Base-by-base conservation (phyloP, 2,113 vertebrate genomes). In the Brachirus orientalis region DNA sequence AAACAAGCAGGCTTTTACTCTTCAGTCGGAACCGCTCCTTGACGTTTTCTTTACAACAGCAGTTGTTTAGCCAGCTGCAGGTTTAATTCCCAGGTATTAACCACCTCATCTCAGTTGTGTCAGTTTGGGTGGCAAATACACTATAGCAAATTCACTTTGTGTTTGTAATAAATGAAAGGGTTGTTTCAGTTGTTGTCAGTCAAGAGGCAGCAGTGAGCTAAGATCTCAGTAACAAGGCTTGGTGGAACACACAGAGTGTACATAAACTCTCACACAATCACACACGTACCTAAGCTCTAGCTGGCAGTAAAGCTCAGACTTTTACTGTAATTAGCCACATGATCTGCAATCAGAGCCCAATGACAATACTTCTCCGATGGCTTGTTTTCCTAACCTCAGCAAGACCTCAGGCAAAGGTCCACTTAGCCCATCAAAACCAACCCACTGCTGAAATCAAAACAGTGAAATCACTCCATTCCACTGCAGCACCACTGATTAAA, bases 401-500 rank as follows among this genome's bases (percentile, higher is more conserved):
- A 90, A 83, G 86, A 94, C 94, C 94, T 94, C 93, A 91, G 94
- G 93, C 95, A 95, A 94, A 96, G 95, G 96, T 95, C 95, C 95
- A 97, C 95, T 97, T 96, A 97, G 94, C 93, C 94, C 92, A 94
- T 97, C 96, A 97, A 96, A 91, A 91, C 95, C 95, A 94, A 94
- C 94, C 94, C 94, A 79, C 79, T 50, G 80, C 84, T 72, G 69
- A 85, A 91, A 91, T 89, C 89, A 89, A 86, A 91, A 92, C 95
- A 98, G 92, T 92, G 93, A 95, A 96, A 96, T 97, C 96, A 93
- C 95, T 96, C 94, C 94, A 96, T 94, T 94, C 94, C 93, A 92
- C 94, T 94, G 95, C 95, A 95, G 95, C 93, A 92, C 95, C 94
- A 92, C 97, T 98, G 97, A 99, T 98, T 98, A 98, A 96, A 97